Conservation (phyloP, 64 coral and sea anemone species). For the Astreopora myriophthalma region DNA sequence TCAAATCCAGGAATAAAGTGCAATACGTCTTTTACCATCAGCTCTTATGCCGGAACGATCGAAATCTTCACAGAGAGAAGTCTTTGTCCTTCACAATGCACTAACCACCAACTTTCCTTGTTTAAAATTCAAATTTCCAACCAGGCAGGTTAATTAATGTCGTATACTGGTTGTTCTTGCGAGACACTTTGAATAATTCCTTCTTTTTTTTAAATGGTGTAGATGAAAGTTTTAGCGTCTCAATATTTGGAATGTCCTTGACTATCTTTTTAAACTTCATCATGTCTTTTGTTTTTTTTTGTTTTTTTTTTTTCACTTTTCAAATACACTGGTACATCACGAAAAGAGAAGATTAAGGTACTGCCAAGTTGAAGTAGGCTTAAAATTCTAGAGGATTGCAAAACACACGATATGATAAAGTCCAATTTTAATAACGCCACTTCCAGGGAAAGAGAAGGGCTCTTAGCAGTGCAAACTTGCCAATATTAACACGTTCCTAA, state of each 20-base stretch:
- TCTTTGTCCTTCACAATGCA: background rate
- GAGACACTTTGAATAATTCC: background rate
- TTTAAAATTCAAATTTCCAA: conserved; percentile 19
- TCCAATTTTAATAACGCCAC: too few species aligned
- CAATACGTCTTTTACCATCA: too few species aligned
- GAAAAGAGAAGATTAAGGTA: too few species aligned
- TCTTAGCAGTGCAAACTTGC: background rate
- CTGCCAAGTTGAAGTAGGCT: too few species aligned
- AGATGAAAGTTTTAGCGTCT: background rate
- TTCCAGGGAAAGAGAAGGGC: too few species aligned
- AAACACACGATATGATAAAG: too few species aligned
- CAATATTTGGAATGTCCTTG: too few species aligned
- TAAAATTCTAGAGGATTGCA: too few species aligned
- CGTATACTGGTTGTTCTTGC: background rate
- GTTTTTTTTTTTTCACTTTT: too few species aligned
- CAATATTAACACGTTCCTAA: background rate
- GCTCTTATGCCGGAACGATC: background rate
- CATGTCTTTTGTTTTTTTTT: too few species aligned
- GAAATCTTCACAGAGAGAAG: background rate
- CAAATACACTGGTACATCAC: too few species aligned
- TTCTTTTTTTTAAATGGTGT: background rate
- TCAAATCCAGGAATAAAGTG: too few species aligned
- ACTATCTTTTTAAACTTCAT: background rate
- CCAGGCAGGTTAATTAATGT: background rate
- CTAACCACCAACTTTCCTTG: background rate